Evolutionary conservation across 1,140 invertebrate species (phyloP), one percentile per base, ranked within the genome.

Genomic region (Drepana arcuata): DNA sequence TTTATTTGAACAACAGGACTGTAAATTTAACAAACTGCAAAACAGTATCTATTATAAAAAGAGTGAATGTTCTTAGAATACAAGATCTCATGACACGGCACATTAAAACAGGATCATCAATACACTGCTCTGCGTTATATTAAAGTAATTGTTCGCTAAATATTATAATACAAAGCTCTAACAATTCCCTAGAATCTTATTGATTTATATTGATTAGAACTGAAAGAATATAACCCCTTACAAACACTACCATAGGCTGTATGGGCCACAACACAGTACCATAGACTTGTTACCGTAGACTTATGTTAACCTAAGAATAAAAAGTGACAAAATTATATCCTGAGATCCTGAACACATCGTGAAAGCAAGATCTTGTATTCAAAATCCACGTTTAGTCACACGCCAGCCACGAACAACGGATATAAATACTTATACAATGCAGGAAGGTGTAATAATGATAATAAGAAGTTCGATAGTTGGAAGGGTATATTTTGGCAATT

Each of bases 11-110:
- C 48, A 64, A 60, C 72, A 77, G 68, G 72, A 78, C 72, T 79
- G 68, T 78, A 71, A 71, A 72, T 71, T 73, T 75, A 81, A 81
- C 74, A 81, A 81, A 81, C 77, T 75, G 70, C 66, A 81, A 77
- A 78, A 81, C 69, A 73, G 70, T 81, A 72, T 73, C 72, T 68
- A 48, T 74, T 59, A 63, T 55, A n/a, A n/a, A 65, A 68, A 63
- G 72, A 66, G 68, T 67, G 32, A 49, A 47, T 57, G 24, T 26
- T 45, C 60, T 39, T 44, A 26, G n/a, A n/a, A n/a, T n/a, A n/a
- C n/a, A n/a, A n/a, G n/a, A n/a, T n/a, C n/a, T 35, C 38, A 11
- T 27, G 2, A 13, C 6, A 11, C 14, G 23, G 7, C 36, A 12
- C 9, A 39, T 12, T 39, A 16, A 14, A 11, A 16, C 12, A 6